Evolutionary conservation across 2,113 vertebrate species (phyloP).

Genomic region (Centrocercus urophasianus): DNA sequence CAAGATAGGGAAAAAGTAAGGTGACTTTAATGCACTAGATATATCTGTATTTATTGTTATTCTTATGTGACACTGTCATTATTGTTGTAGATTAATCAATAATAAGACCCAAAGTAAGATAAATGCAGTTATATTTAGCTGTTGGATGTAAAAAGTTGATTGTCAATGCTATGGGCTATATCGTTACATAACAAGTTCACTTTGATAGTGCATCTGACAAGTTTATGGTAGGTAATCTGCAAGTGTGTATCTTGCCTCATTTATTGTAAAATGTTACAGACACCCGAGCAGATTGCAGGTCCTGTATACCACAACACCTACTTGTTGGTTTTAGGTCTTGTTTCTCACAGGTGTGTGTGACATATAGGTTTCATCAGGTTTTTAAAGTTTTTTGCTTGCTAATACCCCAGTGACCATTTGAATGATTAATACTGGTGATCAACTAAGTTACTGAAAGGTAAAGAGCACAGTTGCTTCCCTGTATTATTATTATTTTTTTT

Average conservation of each 20-base stretch:
- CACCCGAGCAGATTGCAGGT: fast-evolving
- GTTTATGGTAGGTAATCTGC: background rate
- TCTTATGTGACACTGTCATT: background rate
- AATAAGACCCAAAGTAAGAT: background rate
- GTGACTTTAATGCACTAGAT: background rate
- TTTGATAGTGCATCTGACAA: background rate
- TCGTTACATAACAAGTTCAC: background rate
- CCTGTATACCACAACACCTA: background rate
- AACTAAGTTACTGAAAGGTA: background rate
- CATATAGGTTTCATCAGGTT: background rate
- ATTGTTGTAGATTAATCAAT: background rate
- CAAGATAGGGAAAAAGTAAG: background rate
- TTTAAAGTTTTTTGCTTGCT: background rate
- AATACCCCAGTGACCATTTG: background rate
- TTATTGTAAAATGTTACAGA: background rate
- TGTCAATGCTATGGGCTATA: background rate
- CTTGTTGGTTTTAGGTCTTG: background rate
- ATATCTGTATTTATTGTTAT: background rate
- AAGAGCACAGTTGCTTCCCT: background rate
- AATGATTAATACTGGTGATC: background rate
- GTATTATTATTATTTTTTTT: background rate
- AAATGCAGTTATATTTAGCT: background rate
- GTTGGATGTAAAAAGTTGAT: background rate
- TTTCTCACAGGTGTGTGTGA: background rate
- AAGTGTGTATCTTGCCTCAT: background rate